A percentile compares a stretch with the other conserved stretches of the same genome.
Conservation (phyloP, 2,797 vertebrate species). For the Lithobates pipiens region DNA sequence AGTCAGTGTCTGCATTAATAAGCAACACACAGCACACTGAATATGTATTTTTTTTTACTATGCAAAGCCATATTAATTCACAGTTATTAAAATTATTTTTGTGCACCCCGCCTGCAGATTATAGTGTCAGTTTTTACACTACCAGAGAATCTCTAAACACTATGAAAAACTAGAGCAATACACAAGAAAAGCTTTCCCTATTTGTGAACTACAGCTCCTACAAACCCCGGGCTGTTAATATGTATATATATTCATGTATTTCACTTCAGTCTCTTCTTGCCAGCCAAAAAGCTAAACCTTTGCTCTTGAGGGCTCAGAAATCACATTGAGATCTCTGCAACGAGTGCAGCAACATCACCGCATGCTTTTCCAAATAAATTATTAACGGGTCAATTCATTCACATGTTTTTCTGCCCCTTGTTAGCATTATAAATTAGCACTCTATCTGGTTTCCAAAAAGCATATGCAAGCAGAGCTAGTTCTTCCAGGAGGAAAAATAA, state of each 20-base stretch:
- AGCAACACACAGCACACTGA: conserved; percentile 19
- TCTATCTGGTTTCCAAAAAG: conserved; percentile 5
- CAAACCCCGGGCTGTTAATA: conserved; percentile 40
- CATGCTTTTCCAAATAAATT: conserved; percentile 52
- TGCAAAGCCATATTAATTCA: conserved; percentile 30
- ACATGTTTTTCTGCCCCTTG: conserved; percentile 46
- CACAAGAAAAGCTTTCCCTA: background rate
- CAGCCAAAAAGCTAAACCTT: conserved; percentile 17
- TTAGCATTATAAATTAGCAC: conserved; percentile 43
- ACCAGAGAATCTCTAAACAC: background rate
- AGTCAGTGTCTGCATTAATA: conserved; percentile 62
- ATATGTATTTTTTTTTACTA: conserved; percentile 40
- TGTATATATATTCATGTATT: conserved; percentile 48
- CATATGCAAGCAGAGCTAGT: background rate
- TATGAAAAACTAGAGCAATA: conserved; percentile 1
- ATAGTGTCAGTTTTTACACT: conserved; percentile 7
- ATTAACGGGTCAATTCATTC: conserved; percentile 52
- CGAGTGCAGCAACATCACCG: background rate
- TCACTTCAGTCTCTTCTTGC: conserved; percentile 39
- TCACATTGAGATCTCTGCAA: conserved; percentile 22
- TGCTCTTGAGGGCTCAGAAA: conserved; percentile 36
- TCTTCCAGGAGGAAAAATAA: background rate
- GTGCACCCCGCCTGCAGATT: too few species aligned
- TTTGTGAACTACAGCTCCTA: conserved; percentile 13
- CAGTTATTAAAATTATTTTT: conserved; percentile 11